These are phyloP conservation scores for Tipula helvola DNA, from an alignment of 2,888 invertebrate genomes.

Conservation along the genomic window DNA sequence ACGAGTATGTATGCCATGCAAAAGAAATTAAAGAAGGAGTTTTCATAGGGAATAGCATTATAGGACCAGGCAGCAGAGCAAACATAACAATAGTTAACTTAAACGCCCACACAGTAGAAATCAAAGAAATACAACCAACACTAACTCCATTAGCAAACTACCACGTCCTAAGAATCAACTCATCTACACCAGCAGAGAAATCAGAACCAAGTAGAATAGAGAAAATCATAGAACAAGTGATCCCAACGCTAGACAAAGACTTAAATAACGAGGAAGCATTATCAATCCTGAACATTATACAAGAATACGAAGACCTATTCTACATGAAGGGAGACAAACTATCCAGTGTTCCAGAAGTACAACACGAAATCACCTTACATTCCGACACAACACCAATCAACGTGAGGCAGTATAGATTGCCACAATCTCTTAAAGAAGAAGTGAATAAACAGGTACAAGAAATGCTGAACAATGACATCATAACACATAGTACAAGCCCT, in stretches of 20 bases:
- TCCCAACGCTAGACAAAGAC: not conserved
- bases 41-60: no score
- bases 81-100: no score
- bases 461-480: not conserved
- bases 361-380: not conserved
- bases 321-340: not conserved
- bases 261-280: not conserved
- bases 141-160: no score
- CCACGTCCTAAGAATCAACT: no score
- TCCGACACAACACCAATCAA: not conserved
- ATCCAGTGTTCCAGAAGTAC: not conserved
- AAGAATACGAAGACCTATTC: not conserved
- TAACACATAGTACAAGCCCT: not conserved
- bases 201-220: no score
- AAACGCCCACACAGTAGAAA: no score
- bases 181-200: no score
- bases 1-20: no score
- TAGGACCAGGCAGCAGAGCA: no score
- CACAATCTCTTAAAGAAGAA: not conserved
- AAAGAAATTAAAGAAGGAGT: no score
- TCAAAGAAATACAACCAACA: no score
- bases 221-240: not conserved
- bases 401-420: not conserved
- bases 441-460: not conserved
- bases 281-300: not conserved